phyloP scores from a whole-genome alignment of 1,140 invertebrate species.

The Neomicropteryx cornuta region DNA sequence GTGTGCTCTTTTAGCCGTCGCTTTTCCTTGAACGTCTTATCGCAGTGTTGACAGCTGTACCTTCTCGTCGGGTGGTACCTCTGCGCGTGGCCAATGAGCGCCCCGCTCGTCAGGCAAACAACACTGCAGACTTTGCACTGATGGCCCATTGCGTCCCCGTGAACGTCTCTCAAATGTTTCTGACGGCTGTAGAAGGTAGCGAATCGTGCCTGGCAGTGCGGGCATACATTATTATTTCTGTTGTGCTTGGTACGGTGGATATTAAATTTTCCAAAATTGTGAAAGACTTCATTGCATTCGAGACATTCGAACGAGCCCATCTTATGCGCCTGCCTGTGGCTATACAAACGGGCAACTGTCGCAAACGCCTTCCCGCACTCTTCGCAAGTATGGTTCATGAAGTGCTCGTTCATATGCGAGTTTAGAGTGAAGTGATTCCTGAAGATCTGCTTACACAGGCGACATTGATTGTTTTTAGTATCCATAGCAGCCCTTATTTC shows the following conservation, averaged over 20 bases:
- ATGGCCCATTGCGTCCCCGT: conserved; percentile 30
- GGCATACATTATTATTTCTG: conserved; percentile 28
- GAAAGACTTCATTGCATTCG: conserved; percentile 34
- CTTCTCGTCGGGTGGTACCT: conserved; percentile 35
- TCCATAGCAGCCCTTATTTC: too few species aligned
- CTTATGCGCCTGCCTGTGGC: conserved; percentile 32
- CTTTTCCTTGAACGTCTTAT: conserved; percentile 46
- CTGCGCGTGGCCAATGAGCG: conserved; percentile 24
- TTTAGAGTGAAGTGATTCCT: conserved; percentile 32
- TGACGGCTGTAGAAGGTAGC: conserved; percentile 32
- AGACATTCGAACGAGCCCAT: conserved; percentile 31
- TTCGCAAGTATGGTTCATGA: conserved; percentile 59
- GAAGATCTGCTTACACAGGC: conserved; percentile 30
- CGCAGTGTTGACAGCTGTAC: conserved; percentile 46
- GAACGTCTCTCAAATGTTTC: conserved; percentile 26
- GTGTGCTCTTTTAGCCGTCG: conserved; percentile 51
- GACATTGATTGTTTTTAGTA: conserved; percentile 25
- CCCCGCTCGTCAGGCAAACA: conserved; percentile 29
- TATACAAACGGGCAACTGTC: conserved; percentile 25
- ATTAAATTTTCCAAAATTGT: conserved; percentile 25
- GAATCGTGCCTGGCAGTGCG: conserved; percentile 27
- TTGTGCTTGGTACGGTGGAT: conserved; percentile 28
- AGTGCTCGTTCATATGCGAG: conserved; percentile 36
- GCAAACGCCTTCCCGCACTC: conserved; percentile 61
- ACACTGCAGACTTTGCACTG: conserved; percentile 28